Base-by-base conservation (phyloP, 2,797 vertebrate species). In the Heteromormyrus szaboi region DNA sequence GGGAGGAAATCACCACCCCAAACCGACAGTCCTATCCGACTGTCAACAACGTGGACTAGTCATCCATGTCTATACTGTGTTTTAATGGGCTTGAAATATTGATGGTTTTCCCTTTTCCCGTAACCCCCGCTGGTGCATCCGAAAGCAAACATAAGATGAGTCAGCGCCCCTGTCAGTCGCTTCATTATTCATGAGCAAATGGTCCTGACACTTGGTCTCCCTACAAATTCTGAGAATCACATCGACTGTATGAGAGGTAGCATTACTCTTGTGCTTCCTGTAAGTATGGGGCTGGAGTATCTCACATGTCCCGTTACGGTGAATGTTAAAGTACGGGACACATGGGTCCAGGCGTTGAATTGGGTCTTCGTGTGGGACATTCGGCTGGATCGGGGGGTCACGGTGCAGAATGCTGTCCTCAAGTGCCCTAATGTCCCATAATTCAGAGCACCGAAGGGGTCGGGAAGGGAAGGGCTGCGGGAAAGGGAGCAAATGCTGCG, bases 51-150 rank as follows among this genome's bases (percentile, higher is more conserved):
- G 81, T n/a, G 85, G 65, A 59, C 50, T 84, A 53, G 7, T 8
- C 12, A 44, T 83, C 56, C 87, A 87, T 87, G 81, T 90, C 41
- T 51, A 88, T 90, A 51, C 22, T 79, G 41, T 51, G 29, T 87
- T 83, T 87, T 84, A 87, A 87, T 46, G 65, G n/a, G 14, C 85
- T 90, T 91, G 19, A 91, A 92, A 90, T 91, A 92, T 92, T 91
- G 88, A 92, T 90, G 54, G 41, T 87, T 90, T 65, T 89, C 37
- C 91, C 65, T 84, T 89, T 68, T 90, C 87, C 88, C 29, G 51
- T 65, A 89, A 86, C 44, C 46, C 81, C 76, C 88, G 53, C 68
- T 86, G 83, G 90, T 81, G 51, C 85, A 85, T 33, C 11, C 19
- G 51, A 91, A 89, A 85, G 88, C 56, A 79, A 37, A 86, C 54